Evolutionary conservation across 2,797 vertebrate species (phyloP).

Genomic region (Scyliorhinus canicula): DNA sequence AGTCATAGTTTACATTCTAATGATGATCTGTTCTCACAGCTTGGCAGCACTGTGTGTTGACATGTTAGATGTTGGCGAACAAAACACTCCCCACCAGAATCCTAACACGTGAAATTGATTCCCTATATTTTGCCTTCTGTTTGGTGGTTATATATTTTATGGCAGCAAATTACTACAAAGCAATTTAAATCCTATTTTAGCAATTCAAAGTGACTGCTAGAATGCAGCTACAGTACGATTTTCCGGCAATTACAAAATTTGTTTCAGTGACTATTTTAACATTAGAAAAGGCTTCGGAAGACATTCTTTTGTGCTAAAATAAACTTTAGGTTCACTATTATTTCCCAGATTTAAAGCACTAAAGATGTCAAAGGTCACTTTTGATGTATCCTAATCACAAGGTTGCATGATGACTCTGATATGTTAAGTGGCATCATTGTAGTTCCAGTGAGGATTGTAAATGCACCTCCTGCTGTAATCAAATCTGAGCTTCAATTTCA

Average conservation of each 20-base stretch:
- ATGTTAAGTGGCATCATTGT: background rate
- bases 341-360: background rate
- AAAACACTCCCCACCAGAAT: background rate
- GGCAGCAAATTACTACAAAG: background rate
- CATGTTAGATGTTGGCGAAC: background rate
- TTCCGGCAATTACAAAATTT: background rate
- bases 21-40: conserved; percentile 11
- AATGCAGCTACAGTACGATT: background rate
- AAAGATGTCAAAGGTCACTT: background rate
- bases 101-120: background rate
- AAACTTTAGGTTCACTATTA: background rate
- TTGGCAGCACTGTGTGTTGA: background rate
- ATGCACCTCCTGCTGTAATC: background rate
- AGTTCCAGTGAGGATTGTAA: background rate
- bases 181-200: conserved; percentile 11
- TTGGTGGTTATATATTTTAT: background rate
- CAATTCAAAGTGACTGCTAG: background rate
- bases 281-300: background rate
- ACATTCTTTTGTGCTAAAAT: background rate
- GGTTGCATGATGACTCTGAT: background rate
- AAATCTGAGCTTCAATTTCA: background rate
- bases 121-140: background rate
- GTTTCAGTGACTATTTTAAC: background rate
- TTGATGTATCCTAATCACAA: background rate
- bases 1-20: background rate